phyloP scores from a whole-genome alignment of 64 coral and sea anemone species.

The Trachythela sp. region DNA sequence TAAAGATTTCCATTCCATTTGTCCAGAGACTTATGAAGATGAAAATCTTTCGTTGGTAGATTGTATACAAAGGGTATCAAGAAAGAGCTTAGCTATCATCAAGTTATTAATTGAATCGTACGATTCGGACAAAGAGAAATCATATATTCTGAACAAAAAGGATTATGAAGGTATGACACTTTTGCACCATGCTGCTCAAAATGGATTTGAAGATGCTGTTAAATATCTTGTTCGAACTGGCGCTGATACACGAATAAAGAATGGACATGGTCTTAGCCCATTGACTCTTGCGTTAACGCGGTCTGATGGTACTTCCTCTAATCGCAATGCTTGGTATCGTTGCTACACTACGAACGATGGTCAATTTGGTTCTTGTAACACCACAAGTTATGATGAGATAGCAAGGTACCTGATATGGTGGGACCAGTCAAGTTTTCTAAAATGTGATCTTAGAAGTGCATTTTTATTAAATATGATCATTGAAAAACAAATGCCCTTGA shows the following conservation, averaged over 20 bases:
- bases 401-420: not conserved
- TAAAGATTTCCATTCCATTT: not conserved
- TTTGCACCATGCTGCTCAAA: conserved; percentile 46
- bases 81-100: not conserved
- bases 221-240: not conserved
- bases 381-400: not conserved
- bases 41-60: not conserved
- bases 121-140: not conserved
- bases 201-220: conserved; percentile 12
- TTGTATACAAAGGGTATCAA: not conserved
- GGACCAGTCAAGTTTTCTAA: not conserved
- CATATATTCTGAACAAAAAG: not conserved
- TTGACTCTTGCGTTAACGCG: not conserved
- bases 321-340: not conserved
- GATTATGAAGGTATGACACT: not conserved
- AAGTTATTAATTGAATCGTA: not conserved
- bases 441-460: not conserved
- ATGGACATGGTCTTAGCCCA: not conserved
- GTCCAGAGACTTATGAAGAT: not conserved
- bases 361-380: not conserved
- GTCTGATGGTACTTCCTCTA: not conserved
- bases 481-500: not conserved
- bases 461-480: not conserved
- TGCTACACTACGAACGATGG: not conserved
- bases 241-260: not conserved